phyloP scores from a whole-genome alignment of 2,797 vertebrate species.

The Trachurus trachurus region DNA sequence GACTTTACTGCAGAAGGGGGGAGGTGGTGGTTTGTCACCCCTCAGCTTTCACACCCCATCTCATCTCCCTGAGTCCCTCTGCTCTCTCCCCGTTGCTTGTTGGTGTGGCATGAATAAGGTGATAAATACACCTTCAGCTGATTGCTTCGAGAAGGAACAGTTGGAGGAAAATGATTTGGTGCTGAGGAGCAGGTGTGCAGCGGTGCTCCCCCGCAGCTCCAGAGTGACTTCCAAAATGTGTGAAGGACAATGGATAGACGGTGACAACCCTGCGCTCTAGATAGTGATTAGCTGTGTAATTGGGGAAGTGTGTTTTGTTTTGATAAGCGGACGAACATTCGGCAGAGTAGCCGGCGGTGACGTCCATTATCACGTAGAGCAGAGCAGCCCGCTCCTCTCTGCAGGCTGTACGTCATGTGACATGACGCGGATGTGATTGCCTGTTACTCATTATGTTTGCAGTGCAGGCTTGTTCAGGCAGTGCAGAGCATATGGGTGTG shows the following conservation, averaged over 20 bases:
- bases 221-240: slow-evolving; percentile 17
- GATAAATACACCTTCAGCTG: slow-evolving; percentile 53
- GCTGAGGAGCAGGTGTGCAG: slow-evolving; percentile 43
- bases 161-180: slow-evolving; percentile 29
- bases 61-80: not conserved
- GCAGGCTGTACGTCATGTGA: slow-evolving; percentile 12
- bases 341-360: not conserved
- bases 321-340: slow-evolving; percentile 21
- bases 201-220: slow-evolving; percentile 36
- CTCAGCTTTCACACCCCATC: not conserved
- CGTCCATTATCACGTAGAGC: not conserved
- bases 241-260: slow-evolving; percentile 41
- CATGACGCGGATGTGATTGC: not conserved
- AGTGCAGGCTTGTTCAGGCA: slow-evolving; percentile 26
- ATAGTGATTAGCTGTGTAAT: slow-evolving; percentile 39
- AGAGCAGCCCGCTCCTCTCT: not conserved
- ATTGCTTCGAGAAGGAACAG: slow-evolving; percentile 37
- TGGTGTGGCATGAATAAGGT: slow-evolving; percentile 32
- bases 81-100: not conserved
- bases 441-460: slow-evolving; percentile 23
- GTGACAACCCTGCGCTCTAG: slow-evolving; percentile 1
- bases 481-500: slow-evolving; percentile 15
- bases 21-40: slow-evolving; percentile 49
- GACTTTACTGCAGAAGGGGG: slow-evolving; percentile 18
- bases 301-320: slow-evolving; percentile 35